phyloP scores from a whole-genome alignment of 2,888 invertebrate genomes.

The Melieria omissa region DNA sequence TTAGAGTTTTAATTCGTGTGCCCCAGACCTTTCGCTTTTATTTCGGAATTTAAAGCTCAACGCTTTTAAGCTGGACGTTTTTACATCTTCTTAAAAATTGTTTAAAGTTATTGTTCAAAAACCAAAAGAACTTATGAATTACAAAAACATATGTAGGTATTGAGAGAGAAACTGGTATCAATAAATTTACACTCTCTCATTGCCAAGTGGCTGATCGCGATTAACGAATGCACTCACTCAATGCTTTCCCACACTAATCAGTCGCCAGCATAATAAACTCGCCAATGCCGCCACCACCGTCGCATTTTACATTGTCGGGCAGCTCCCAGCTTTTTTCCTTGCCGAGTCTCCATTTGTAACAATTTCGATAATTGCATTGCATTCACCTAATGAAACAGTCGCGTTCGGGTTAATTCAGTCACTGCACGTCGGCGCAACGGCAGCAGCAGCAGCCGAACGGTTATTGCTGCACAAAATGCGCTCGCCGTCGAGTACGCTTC shows the following conservation, averaged over 20 bases:
- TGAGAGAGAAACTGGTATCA: too few species aligned
- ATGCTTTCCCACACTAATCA: constrained; percentile 27
- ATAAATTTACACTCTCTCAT: too few species aligned
- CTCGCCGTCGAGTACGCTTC: constrained; percentile 27
- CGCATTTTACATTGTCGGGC: constrained; percentile 19
- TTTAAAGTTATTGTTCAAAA: too few species aligned
- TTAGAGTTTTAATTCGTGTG: too few species aligned
- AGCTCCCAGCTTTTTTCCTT: constrained; percentile 8
- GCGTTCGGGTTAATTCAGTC: constrained; percentile 6
- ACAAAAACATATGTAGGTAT: too few species aligned
- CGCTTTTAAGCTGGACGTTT: too few species aligned
- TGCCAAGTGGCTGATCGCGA: too few species aligned
- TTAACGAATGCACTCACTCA: too few species aligned
- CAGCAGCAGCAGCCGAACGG: background rate
- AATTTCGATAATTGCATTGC: constrained; percentile 19
- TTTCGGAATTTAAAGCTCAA: too few species aligned
- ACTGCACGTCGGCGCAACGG: constrained; percentile 6
- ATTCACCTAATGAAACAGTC: background rate
- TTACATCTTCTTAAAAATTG: too few species aligned
- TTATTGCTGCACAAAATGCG: constrained; percentile 15
- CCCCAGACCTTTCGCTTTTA: too few species aligned
- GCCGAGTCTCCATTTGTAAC: constrained; percentile 13
- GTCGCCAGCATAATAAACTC: constrained; percentile 18
- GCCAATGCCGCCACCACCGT: constrained; percentile 18
- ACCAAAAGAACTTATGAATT: too few species aligned